phyloP scores from a whole-genome alignment of 2,888 invertebrate species.

The Dryobotodes eremita region DNA sequence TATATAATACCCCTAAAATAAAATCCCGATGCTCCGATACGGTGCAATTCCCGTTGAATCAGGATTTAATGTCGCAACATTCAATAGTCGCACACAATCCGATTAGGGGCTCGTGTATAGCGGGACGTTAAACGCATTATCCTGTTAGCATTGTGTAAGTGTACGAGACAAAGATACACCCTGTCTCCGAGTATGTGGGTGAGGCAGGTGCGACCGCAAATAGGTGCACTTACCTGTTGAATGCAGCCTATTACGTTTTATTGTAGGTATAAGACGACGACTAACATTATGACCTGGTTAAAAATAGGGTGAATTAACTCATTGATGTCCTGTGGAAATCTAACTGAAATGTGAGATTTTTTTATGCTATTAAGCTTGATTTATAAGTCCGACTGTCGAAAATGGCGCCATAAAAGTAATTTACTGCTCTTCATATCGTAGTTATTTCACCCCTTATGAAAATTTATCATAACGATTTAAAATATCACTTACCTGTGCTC shows the following conservation, averaged over 20 bases:
- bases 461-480: slow-evolving; percentile 45
- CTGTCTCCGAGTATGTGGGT: slow-evolving; percentile 21
- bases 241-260: slow-evolving; percentile 44
- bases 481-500: slow-evolving; percentile 75
- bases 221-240: slow-evolving; percentile 69
- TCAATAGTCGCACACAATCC: slow-evolving; percentile 40
- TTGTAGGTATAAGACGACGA: slow-evolving; percentile 7
- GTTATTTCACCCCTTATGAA: slow-evolving; percentile 44
- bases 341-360: slow-evolving; percentile 9
- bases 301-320: slow-evolving; percentile 24
- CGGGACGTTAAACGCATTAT: slow-evolving; percentile 43
- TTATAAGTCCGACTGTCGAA: slow-evolving; percentile 19
- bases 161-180: slow-evolving; percentile 44
- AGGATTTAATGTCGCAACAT: slow-evolving; percentile 17
- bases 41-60: background rate
- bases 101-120: slow-evolving; percentile 36
- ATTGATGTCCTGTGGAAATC: background rate
- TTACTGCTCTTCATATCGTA: slow-evolving; percentile 34
- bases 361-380: slow-evolving; percentile 18
- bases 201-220: slow-evolving; percentile 29
- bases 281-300: slow-evolving; percentile 6
- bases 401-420: slow-evolving; percentile 47
- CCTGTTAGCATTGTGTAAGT: slow-evolving; percentile 50
- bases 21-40: background rate
- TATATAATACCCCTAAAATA: background rate